Base-by-base conservation (phyloP, 2,888 invertebrate species). In the Gasteruption jaculator region DNA sequence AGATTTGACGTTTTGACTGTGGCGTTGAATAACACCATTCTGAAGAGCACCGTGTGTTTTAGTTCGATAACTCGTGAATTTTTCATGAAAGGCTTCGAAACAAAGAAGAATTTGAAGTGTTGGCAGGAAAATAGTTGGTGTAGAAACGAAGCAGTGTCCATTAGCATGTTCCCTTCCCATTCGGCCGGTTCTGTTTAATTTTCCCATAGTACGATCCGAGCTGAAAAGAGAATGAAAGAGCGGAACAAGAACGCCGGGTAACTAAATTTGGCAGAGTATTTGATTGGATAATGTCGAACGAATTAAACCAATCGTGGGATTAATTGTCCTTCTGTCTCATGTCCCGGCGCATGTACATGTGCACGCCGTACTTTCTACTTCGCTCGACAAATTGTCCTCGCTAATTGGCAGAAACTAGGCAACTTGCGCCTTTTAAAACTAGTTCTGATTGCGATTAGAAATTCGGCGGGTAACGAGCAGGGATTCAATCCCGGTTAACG, bases 271-370 rank as follows among this genome's bases (percentile, higher is more conserved):
- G 36, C 52, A 46, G 46, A 52, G 47, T 48, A 48, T 57, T 60
- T 56, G 59, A 63, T 60, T 62, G 63, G 61, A 62, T 61, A 63
- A 64, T 60, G 61, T 58, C 56, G 57, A 56, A 54, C 59, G 57
- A 61, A 63, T 62, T 60, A 60, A 63, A 61, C 55, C 60, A 56
- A 61, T 64, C 59, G 57, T 52, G 46, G 60, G 60, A 64, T 63
- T 62, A 63, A 64, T 63, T 61, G 60, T 61, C 54, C 54, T n/a
- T n/a, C 54, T 48, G 53, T 47, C 41, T 39, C 38, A 26, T 31
- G 45, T 41, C 15, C 30, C 30, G 34, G 34, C 48, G 48, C 25
- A n/a, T n/a, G n/a, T n/a, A n/a, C 43, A 32, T 38, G 45, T 37
- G 41, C 46, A 22, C 31, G 43, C 45, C 39, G 46, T 40, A 45